Evolutionary conservation across 2,888 invertebrate genomes (phyloP).

Genomic region (Drosophila neutralis): DNA sequence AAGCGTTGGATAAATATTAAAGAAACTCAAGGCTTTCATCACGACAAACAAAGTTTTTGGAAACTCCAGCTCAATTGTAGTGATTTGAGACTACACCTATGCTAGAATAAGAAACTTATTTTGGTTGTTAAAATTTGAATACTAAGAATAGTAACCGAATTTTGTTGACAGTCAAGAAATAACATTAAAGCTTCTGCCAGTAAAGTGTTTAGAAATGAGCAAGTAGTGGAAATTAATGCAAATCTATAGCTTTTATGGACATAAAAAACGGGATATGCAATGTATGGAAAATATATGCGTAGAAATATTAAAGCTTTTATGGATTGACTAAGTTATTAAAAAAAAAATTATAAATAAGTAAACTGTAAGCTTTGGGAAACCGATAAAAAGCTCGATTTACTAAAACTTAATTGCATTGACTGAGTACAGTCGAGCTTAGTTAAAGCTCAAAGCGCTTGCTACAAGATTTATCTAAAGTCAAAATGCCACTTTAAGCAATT

Average conservation of each 20-base stretch:
- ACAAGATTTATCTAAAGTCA: constrained; percentile 9
- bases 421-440: constrained; percentile 2
- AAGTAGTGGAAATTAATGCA: not conserved
- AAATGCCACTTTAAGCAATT: constrained; percentile 10
- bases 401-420: constrained; percentile 14
- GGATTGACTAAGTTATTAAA: not conserved
- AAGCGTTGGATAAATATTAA: not conserved
- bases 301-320: constrained; percentile 8
- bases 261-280: not conserved
- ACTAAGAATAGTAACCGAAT: not conserved
- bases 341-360: not conserved
- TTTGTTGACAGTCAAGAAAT: not conserved
- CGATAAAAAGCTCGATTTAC: not conserved
- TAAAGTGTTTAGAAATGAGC: not conserved
- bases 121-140: not conserved
- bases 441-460: constrained; percentile 2
- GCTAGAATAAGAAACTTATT: not conserved
- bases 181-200: not conserved
- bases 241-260: not conserved
- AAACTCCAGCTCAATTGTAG: not conserved
- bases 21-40: not conserved
- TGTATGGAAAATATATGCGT: not conserved
- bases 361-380: constrained; percentile 1
- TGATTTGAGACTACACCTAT: not conserved
- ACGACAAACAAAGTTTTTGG: not conserved